Evolutionary conservation across 1,140 invertebrate species (phyloP).

Genomic region (Andricus grossulariae): DNA sequence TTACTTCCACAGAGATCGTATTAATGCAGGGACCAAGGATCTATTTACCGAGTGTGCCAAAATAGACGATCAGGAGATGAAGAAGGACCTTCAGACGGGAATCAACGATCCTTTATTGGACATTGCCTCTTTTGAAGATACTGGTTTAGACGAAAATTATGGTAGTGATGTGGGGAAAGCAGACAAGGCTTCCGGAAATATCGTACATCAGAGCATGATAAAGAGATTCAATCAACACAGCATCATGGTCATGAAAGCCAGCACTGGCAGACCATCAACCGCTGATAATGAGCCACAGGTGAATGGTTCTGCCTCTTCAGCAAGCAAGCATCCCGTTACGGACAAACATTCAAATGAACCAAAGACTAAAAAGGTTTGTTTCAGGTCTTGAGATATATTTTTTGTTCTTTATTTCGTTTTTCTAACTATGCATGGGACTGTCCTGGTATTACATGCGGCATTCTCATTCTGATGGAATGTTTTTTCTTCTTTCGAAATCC

Average conservation of each 20-base stretch:
- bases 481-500: too few species aligned
- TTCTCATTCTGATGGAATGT: too few species aligned
- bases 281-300: slow-evolving; percentile 63
- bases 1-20: slow-evolving; percentile 98
- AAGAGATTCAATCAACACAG: slow-evolving; percentile 98
- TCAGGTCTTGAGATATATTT: neutral
- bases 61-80: slow-evolving; percentile 92
- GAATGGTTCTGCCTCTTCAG: slow-evolving; percentile 69
- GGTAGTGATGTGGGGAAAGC: slow-evolving; percentile 78
- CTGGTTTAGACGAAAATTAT: slow-evolving; percentile 82
- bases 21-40: slow-evolving; percentile 91
- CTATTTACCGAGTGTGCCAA: slow-evolving; percentile 98
- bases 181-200: slow-evolving; percentile 80
- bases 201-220: slow-evolving; percentile 94
- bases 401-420: too few species aligned
- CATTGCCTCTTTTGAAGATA: slow-evolving; percentile 87
- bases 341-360: slow-evolving; percentile 56
- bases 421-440: too few species aligned
- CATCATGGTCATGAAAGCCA: slow-evolving; percentile 94
- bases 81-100: slow-evolving; percentile 86
- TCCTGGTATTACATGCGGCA: too few species aligned
- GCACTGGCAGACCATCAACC: slow-evolving; percentile 73
- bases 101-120: slow-evolving; percentile 89
- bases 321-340: slow-evolving; percentile 56
- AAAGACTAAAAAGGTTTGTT: slow-evolving; percentile 71